phyloP scores from a whole-genome alignment of 2,888 invertebrate species.

The Luffia ferchaultella region DNA sequence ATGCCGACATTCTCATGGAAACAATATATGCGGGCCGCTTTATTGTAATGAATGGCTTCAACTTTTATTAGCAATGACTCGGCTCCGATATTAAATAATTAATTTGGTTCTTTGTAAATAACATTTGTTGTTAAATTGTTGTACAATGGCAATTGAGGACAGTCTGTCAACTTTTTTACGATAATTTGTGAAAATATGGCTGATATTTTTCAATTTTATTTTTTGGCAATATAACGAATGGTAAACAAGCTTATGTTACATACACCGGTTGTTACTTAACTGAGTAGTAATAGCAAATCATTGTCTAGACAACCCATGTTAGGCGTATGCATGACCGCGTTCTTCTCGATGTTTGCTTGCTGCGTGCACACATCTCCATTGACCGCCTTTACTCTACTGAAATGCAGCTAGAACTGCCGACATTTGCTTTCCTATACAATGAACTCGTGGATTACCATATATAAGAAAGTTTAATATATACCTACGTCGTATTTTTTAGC shows the following conservation, averaged over 20 bases:
- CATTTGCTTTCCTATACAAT: too few species aligned
- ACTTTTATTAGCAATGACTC: not conserved
- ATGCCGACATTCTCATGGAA: slow-evolving; percentile 36
- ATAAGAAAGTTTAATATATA: too few species aligned
- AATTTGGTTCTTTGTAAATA: not conserved
- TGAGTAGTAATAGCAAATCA: not conserved
- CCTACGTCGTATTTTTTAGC: too few species aligned
- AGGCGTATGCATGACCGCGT: not conserved
- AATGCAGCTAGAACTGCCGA: too few species aligned
- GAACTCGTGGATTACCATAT: too few species aligned
- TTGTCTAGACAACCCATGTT: not conserved
- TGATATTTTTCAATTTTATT: too few species aligned
- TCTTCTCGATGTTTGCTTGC: not conserved
- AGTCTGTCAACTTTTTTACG: too few species aligned
- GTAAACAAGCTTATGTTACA: too few species aligned
- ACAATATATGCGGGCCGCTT: slow-evolving; percentile 36
- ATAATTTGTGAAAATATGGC: too few species aligned
- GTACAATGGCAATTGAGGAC: too few species aligned
- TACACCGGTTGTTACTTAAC: too few species aligned
- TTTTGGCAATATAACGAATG: too few species aligned
- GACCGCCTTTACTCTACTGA: not conserved
- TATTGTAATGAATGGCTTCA: slow-evolving; percentile 35
- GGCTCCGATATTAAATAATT: not conserved
- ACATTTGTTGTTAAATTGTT: not conserved
- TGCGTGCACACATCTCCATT: not conserved